Base-by-base conservation (phyloP, 1,140 invertebrate species). In the Bombus sylvicola region DNA sequence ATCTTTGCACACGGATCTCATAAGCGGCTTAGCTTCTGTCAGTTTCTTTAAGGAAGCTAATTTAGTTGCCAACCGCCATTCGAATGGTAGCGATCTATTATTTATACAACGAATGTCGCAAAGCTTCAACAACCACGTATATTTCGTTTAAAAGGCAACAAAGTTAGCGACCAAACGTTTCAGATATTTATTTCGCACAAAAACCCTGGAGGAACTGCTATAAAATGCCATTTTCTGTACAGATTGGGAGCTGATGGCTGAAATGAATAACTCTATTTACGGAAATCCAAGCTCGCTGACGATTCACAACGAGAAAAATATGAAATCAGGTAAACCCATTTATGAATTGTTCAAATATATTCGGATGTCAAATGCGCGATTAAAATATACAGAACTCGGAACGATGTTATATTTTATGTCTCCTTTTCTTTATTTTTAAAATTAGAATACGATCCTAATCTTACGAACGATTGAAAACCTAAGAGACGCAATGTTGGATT, bases 211-310 rank as follows among this genome's bases (percentile, higher is more conserved):
- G 13, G 6, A 25, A 41, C 31, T 43, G 43, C 13, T 62, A 78
- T 37, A 37, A 83, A 39, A 89, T 87, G 83, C 88, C 15, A 77
- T 88, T 92, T 76, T 77, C 72, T 87, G 92, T 92, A 62, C 91
- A 95, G 93, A 93, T 88, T 95, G 94, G 94, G 95, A 95, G 43
- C 88, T 90, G 39, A 92, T 92, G 86, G 93, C 94, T 41, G 96
- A 96, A 90, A 93, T 96, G 93, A 96, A 96, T 94, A 96, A 96
- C 93, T 96, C 96, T 47, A 95, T 96, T 91, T 96, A 96, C 93
- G 95, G 96, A 68, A 96, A 96, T 92, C 96, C 96, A 47, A 96
- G 96, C 91, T 96, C 96, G 81, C 93, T 96, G 91, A 96, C 96
- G 88, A 95, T 96, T 91, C 95, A 96, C 92, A 95, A 95, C 80